A percentile compares a stretch with the other conserved stretches of the same genome.
Evolutionary conservation across 2,888 invertebrate species (phyloP).

Genomic region (Cerastis leucographa): DNA sequence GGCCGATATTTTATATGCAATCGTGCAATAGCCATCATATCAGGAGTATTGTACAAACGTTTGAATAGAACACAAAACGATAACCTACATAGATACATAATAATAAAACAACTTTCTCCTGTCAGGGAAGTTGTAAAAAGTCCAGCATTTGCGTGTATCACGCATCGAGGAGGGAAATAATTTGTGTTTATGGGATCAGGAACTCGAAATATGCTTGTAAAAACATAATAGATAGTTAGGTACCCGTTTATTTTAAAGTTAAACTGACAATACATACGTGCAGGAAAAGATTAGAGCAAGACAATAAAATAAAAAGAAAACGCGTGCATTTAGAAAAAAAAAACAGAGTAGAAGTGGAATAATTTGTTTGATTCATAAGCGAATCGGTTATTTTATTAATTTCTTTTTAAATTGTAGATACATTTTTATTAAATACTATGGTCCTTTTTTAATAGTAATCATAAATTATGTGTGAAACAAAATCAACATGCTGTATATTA

Average conservation of each 20-base stretch:
- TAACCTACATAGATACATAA: constrained; percentile 41
- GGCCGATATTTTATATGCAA: constrained; percentile 35
- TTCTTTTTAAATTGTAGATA: background rate
- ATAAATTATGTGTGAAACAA: background rate
- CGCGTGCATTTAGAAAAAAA: background rate
- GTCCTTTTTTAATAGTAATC: background rate
- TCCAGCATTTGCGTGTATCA: constrained; percentile 64
- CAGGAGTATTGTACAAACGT: constrained; percentile 27
- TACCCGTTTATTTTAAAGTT: constrained; percentile 10
- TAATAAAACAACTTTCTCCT: constrained; percentile 54
- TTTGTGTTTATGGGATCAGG: constrained; percentile 53
- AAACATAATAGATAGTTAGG: constrained; percentile 48
- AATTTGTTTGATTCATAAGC: background rate
- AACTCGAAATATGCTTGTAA: constrained; percentile 43
- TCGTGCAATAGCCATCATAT: constrained; percentile 15
- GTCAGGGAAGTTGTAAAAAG: constrained; percentile 58
- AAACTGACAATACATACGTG: constrained; percentile 3
- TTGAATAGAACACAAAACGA: constrained; percentile 24
- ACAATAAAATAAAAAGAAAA: constrained; percentile 3
- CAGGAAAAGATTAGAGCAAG: constrained; percentile 17
- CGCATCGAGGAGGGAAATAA: constrained; percentile 62
- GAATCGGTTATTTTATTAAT: background rate
- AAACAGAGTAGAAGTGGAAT: background rate
- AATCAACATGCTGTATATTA: constrained; percentile 57
- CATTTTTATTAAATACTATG: no score